phyloP scores from a whole-genome alignment of 2,797 vertebrate species.

The Argya squamiceps region DNA sequence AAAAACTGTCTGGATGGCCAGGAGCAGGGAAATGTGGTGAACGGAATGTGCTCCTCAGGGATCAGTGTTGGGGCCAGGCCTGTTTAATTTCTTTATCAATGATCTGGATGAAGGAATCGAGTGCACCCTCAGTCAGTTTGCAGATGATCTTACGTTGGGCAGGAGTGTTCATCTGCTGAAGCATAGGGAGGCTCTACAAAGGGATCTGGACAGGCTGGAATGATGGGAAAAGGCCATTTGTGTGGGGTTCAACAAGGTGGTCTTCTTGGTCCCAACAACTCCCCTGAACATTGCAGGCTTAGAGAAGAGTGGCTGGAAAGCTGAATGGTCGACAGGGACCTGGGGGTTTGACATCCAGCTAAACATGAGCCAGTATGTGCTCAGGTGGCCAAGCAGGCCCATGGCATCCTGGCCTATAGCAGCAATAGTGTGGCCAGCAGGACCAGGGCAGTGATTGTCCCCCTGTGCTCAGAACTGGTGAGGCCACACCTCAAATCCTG shows the following conservation, averaged over 20 bases:
- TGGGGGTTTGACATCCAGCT: accelerated
- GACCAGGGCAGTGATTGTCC: accelerated
- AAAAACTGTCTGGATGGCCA: background rate
- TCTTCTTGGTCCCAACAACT: background rate
- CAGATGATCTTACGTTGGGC: no score
- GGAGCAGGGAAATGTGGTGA: accelerated
- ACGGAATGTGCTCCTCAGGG: background rate
- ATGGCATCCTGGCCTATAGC: background rate
- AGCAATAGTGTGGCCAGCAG: background rate
- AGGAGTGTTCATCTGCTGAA: background rate
- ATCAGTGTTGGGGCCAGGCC: background rate
- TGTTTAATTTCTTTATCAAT: background rate
- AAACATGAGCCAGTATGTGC: accelerated
- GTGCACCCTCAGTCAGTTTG: background rate
- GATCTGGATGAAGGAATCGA: accelerated
- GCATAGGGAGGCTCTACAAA: accelerated
- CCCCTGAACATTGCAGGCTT: background rate
- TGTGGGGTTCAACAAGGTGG: background rate
- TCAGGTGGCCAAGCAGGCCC: background rate
- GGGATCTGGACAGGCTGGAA: background rate
- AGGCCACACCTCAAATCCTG: accelerated
- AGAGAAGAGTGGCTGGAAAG: background rate
- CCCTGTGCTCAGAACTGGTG: accelerated
- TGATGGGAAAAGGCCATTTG: accelerated
- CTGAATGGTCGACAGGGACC: background rate